Evolutionary conservation across 2,888 invertebrate species (phyloP), one percentile per base, ranked within the genome.

Genomic region (Drosophila rellima): DNA sequence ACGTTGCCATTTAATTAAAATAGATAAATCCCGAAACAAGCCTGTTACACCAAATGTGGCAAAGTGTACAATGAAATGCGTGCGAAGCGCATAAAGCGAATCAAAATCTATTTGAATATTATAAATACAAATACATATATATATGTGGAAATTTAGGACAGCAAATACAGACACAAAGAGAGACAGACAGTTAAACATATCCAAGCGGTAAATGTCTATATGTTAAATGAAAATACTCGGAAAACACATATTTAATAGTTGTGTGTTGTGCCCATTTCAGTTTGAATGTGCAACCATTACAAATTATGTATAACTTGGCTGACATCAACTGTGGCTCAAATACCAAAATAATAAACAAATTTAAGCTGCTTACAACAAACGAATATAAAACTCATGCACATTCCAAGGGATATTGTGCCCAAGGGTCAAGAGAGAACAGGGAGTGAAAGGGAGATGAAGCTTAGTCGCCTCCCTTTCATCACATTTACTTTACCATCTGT

Each of bases 1-100:
- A 61, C 60, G 52, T 74, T 71, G 85, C 80, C 78, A 80, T 85
- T 84, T 80, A 72, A 47, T 62, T 57, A 45, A 61, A 70, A 3
- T 62, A 70, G 48, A 56, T 51, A 50, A 77, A 57, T 40, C 37
- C 37, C 39, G 11, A 33, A 54, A 40, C 35, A 29, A 52, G 51
- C 39, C 57, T 62, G 50, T 73, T 52, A 20, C 39, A 65, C 33
- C n/a, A 50, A 54, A 57, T 48, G 55, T 45, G 48, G 51, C 48
- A 71, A 72, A 47, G 44, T 80, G 70, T 77, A 82, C 68, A 74
- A 69, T 70, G 65, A 65, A 52, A 40, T 7, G 42, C 61, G 56
- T 50, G 45, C 47, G 40, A 59, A 54, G 56, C 59, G 64, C 63
- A 60, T 70, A 60, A 60, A 51, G 29, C 40, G 35, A 56, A 63